Evolutionary conservation across 2,113 vertebrate genomes (phyloP), one percentile per base, ranked within the genome.

Genomic region (Panurus biarmicus): DNA sequence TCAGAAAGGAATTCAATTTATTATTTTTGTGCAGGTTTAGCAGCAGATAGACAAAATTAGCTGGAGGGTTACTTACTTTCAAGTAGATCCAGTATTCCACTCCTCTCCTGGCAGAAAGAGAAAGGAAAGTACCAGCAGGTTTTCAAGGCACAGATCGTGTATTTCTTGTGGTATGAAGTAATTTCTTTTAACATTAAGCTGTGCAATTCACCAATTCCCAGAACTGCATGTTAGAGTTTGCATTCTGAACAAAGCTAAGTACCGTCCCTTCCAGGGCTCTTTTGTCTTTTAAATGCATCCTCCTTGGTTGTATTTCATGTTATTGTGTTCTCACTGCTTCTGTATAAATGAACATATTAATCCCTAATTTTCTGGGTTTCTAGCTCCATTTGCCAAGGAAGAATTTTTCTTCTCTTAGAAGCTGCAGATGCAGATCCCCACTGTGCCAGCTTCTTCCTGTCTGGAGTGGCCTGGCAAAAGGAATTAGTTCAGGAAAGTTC

Each of bases 301-400:
- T 92, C 77, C 95, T 87, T 87, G 85, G 87, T 88, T 85, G 72
- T 64, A 75, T 70, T 90, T 89, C 93, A 36, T 76, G 76, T 90
- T 78, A 93, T 65, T 82, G 81, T 94, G 80, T 85, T 91, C 50
- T 95, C 65, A 75, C 61, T 93, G 92, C 83, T 90, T 88, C 91
- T 87, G 61, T 94, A 90, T 78, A 96, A 96, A 95, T 95, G 93
- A 96, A 93, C 94, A 81, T 93, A 97, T 97, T 96, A 96, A 95
- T 97, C 93, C 81, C 92, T 94, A 86, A 95, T 96, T 96, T 96
- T 86, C 93, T 94, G 51, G 48, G 58, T 79, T 92, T 93, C 75
- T 79, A 90, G 89, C 94, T 94, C 76, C 89, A 56, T 83, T 93
- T 95, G 93, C 78, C 74, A 87, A 89, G 54, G 76, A 89, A 92